Base-by-base conservation (phyloP, 2,888 invertebrate species). In the Caradrina kadenii region DNA sequence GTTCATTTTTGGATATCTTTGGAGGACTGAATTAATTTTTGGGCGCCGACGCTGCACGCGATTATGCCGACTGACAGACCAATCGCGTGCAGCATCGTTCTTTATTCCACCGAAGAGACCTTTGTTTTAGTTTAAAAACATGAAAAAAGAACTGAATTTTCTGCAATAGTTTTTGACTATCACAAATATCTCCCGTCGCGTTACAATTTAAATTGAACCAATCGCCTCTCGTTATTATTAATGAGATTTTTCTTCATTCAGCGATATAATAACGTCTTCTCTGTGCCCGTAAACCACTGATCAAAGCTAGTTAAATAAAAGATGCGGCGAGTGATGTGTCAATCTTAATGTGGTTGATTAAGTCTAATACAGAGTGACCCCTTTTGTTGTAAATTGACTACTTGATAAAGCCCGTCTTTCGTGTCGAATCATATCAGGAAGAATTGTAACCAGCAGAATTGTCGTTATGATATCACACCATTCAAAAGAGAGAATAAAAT, bases 341-440 rank as follows among this genome's bases (percentile, higher is more conserved):
- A 80, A 79, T 80, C 79, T 74, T 65, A 81, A 80, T 80, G 48
- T 55, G 2, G 58, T 63, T 63, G 48, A 58, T 78, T 63, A 49
- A 65, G 61, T 66, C 52, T 48, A 21, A 50, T 59, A 54, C n/a
- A 52, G 1, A 49, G 48, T 74, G 59, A 70, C 74, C 79, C 69
- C 59, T 64, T 77, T 66, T 21, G 48, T 63, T 52, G 35, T 67
- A 22, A 67, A 55, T 65, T 63, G 62, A 77, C 35, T 42, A 26
- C 49, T 59, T 67, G 22, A 63, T 73, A 54, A 59, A 55, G 42
- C 19, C 19, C 21, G n/a, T 19, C 35, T 53, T 35, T 45, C 56
- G n/a, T 22, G 31, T 50, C 49, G 17, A 68, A 39, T 75, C 19
- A 66, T 50, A 70, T 6, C n/a, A 45, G 19, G 10, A 45, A 52